These are phyloP conservation scores for Girardinus metallicus DNA, from an alignment of 2,797 vertebrate genomes.

Conservation along the genomic window DNA sequence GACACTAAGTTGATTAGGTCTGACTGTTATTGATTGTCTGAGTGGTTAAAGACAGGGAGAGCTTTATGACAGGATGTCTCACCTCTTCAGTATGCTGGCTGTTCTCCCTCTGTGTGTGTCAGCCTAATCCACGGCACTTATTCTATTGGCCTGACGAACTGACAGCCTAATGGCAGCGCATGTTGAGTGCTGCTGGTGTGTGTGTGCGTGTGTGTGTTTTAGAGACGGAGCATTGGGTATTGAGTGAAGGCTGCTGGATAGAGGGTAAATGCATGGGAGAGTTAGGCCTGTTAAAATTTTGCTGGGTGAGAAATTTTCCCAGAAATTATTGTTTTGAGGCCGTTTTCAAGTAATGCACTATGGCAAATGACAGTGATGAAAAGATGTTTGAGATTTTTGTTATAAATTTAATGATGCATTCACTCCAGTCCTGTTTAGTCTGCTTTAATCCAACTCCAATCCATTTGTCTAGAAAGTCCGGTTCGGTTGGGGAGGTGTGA, in stretches of 20 bases:
- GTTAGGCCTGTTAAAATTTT: too few species aligned
- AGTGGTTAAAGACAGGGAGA: constrained; percentile 45
- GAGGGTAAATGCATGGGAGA: constrained; percentile 14
- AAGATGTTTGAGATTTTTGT: too few species aligned
- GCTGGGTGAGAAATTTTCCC: too few species aligned
- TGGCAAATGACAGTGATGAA: too few species aligned
- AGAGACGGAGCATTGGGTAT: neutral
- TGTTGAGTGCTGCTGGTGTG: constrained; percentile 31
- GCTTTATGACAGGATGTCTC: constrained; percentile 65
- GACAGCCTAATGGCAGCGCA: constrained; percentile 72
- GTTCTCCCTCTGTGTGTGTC: constrained; percentile 27
- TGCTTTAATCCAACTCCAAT: too few species aligned
- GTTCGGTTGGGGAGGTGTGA: too few species aligned
- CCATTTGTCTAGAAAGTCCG: too few species aligned
- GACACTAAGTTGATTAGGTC: constrained; percentile 66
- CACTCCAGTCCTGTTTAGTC: too few species aligned
- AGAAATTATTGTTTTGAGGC: too few species aligned
- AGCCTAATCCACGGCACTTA: constrained; percentile 74
- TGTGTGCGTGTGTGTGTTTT: neutral
- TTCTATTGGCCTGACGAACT: constrained; percentile 78
- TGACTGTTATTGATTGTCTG: constrained; percentile 62
- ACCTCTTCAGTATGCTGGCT: constrained; percentile 75
- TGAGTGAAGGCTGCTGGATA: constrained; percentile 29
- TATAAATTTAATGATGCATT: too few species aligned
- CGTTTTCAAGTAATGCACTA: too few species aligned